These are phyloP conservation scores for Myoxocephalus aenaeus DNA, from an alignment of 2,797 vertebrate genomes.

Conservation along the genomic window DNA sequence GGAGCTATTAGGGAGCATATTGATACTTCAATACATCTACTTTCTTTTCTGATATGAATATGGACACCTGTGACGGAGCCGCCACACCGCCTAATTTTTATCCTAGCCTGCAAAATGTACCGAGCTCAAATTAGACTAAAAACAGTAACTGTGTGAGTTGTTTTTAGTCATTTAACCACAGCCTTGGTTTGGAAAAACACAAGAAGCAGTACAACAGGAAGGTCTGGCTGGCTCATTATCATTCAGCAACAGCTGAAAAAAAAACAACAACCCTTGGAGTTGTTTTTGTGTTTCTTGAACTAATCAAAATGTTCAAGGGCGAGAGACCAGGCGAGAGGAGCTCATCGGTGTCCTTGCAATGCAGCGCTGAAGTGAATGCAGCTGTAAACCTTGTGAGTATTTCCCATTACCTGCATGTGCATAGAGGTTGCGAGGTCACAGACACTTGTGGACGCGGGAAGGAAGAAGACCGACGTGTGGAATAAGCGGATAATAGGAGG, in stretches of 20 bases:
- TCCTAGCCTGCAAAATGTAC: neutral
- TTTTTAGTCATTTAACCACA: neutral
- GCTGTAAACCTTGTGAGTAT: neutral
- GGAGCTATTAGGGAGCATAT: slow-evolving; percentile 35
- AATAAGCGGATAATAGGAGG: slow-evolving; percentile 6
- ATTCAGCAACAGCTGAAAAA: neutral
- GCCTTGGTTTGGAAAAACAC: neutral
- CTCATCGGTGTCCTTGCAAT: slow-evolving; percentile 7
- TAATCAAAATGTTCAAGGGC: slow-evolving; percentile 10
- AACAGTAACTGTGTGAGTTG: slow-evolving; percentile 1
- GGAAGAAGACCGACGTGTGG: neutral
- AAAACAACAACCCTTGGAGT: neutral
- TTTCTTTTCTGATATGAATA: slow-evolving; percentile 30
- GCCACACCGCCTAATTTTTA: slow-evolving; percentile 18
- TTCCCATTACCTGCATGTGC: slow-evolving; percentile 3
- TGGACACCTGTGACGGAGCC: slow-evolving; percentile 1
- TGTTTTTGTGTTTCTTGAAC: slow-evolving; percentile 24
- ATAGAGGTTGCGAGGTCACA: slow-evolving; percentile 1
- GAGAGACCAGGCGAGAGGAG: neutral
- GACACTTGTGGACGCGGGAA: neutral
- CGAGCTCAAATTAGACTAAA: neutral
- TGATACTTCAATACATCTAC: slow-evolving; percentile 34
- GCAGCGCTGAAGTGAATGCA: neutral
- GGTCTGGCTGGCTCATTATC: neutral
- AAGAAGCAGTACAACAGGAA: slow-evolving; percentile 2